These are phyloP conservation scores for Oppia nitens DNA, from an alignment of 1,140 invertebrate species.

Conservation along the genomic window DNA sequence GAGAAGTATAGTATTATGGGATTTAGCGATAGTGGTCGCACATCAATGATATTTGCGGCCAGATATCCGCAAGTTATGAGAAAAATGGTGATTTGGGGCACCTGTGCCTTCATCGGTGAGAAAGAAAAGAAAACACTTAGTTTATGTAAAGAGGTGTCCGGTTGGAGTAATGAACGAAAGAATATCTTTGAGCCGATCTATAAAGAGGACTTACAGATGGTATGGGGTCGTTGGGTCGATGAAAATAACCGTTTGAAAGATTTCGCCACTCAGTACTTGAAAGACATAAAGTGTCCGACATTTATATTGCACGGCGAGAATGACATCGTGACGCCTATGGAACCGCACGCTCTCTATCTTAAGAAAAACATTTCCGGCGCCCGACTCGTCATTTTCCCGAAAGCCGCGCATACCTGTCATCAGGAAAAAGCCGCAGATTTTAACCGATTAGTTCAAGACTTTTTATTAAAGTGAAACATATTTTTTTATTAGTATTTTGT, in stretches of 20 bases:
- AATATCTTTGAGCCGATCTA: conserved; percentile 8
- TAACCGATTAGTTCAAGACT: conserved; percentile 11
- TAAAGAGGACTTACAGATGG: conserved; percentile 7
- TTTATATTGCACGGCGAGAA: conserved; percentile 15
- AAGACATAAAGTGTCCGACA: conserved; percentile 11
- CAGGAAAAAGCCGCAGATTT: conserved; percentile 8
- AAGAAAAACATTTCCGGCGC: neutral
- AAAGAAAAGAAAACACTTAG: conserved; percentile 7
- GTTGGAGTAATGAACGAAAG: conserved; percentile 3
- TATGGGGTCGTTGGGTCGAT: conserved; percentile 12
- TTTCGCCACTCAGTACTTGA: neutral
- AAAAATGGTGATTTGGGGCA: conserved; percentile 12
- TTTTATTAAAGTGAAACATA: conserved; percentile 7
- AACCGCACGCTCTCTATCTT: conserved; percentile 4
- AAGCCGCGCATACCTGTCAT: conserved; percentile 10
- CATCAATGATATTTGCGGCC: conserved; percentile 8
- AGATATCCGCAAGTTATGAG: conserved; percentile 2
- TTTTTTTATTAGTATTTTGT: no score
- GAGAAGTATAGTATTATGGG: conserved; percentile 4
- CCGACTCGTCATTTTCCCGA: conserved; percentile 11
- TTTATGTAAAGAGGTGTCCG: neutral
- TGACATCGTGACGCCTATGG: conserved; percentile 10
- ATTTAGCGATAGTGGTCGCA: conserved; percentile 15
- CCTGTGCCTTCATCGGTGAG: neutral
- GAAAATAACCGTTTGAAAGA: neutral